Percentiles rank a stretch among this genome's conserved stretches.
Evolutionary conservation across 2,113 vertebrate species (phyloP).

Genomic region (Silurus asotus): DNA sequence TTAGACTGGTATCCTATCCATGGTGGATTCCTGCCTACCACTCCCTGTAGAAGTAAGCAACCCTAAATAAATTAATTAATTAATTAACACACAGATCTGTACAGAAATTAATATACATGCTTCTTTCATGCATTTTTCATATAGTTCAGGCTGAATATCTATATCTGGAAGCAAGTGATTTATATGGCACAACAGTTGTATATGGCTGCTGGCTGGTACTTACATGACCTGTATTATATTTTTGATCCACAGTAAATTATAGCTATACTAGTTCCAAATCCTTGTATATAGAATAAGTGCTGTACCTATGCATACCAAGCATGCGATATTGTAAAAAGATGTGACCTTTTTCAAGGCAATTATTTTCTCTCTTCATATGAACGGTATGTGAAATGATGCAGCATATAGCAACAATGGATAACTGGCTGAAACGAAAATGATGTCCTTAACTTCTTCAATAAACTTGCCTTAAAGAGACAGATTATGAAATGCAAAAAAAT

Average conservation of each 20-base stretch:
- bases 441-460: neutral
- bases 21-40: neutral
- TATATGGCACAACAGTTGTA: no score
- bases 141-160: no score
- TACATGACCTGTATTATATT: no score
- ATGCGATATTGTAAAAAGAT: neutral
- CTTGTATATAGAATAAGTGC: no score
- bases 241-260: no score
- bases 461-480: neutral
- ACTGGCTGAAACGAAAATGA: neutral
- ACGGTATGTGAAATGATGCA: neutral
- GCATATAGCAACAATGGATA: neutral
- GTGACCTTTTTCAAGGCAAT: neutral
- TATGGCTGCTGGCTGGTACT: no score
- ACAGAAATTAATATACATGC: no score
- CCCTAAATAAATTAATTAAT: no score
- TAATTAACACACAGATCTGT: no score
- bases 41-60: neutral
- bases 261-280: no score
- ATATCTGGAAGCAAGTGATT: no score
- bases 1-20: neutral
- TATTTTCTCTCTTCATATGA: neutral
- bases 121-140: no score
- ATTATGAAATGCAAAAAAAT: neutral
- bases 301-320: neutral